Evolutionary conservation across 2,888 invertebrate genomes (phyloP), one percentile per base, ranked within the genome.

Genomic region (Pristionchus exspectatus): DNA sequence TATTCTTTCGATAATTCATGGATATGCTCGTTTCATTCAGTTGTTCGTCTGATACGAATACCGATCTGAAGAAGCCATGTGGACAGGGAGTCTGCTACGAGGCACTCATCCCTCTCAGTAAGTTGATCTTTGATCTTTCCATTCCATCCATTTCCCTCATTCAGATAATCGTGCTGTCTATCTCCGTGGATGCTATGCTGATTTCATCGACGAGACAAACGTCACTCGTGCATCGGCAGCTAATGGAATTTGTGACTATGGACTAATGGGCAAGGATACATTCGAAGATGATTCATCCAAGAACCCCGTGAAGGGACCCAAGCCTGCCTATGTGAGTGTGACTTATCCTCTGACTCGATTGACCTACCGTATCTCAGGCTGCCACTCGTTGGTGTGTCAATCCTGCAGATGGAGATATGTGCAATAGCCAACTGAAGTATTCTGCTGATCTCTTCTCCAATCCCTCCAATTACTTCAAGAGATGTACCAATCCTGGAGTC

Each of bases 111-210:
- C 77, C 88, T 72, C 33, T 88, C 27, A 66, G 88, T 77, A 21
- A 56, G 77, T 88, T 56, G 27, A 38, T 72, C 74, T 87, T 87
- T 50, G 63, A 38, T 66, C 50, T 33, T 54, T 33, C 72, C 18
- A 30, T 50, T 50, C 44, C 44, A 50, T 50, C 44, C 44, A 50
- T 54, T 12, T 50, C 12, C n/a, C 21, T 50, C 44, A 27, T 21
- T 69, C 33, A 88, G 88, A 77, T 33, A 77, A 77, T 14, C 38
- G 30, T 24, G 74, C 56, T 4, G 9, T 18, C 1, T 88, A 56
- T 38, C 69, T 88, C 18, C 88, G 88, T 77, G 88, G 88, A 21
- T 88, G 88, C 38, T 88, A 88, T 59, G 33, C 56, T 4, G 33
- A 54, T 16, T 88, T 88, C 88, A n/a, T 88, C 21, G 27, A 87